phyloP scores from a whole-genome alignment of 2,797 vertebrate genomes.

The Cirrhinus mrigala region DNA sequence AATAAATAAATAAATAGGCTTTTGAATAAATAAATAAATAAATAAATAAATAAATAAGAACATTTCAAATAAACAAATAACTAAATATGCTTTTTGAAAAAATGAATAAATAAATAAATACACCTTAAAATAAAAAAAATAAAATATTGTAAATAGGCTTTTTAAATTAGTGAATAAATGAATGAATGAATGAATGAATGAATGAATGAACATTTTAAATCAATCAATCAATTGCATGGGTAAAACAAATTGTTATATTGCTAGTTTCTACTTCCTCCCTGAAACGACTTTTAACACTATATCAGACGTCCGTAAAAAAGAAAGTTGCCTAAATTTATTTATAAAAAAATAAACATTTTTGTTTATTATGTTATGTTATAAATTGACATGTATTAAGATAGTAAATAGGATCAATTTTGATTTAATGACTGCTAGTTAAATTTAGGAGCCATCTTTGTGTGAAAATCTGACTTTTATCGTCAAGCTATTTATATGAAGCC shows the following conservation, averaged over 20 bases:
- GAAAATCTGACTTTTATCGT: slow-evolving; percentile 6
- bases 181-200: too few species aligned
- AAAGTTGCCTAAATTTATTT: not conserved
- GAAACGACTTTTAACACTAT: not conserved
- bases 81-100: too few species aligned
- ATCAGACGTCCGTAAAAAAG: not conserved
- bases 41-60: not conserved
- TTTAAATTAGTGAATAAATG: not conserved
- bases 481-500: slow-evolving; percentile 15
- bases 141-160: not conserved
- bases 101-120: too few species aligned
- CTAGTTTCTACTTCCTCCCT: not conserved
- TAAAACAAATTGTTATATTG: not conserved
- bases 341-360: not conserved
- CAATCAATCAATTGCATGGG: not conserved
- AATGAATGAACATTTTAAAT: not conserved
- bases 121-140: not conserved
- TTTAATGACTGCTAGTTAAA: slow-evolving; percentile 7
- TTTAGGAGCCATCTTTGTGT: not conserved
- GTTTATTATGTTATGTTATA: not conserved
- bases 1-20: not conserved
- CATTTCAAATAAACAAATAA: not conserved
- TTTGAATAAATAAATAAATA: too few species aligned
- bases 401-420: not conserved
- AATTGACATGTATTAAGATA: not conserved